Conservation (phyloP, 2,797 vertebrate genomes). For the Buceros bicornis region DNA sequence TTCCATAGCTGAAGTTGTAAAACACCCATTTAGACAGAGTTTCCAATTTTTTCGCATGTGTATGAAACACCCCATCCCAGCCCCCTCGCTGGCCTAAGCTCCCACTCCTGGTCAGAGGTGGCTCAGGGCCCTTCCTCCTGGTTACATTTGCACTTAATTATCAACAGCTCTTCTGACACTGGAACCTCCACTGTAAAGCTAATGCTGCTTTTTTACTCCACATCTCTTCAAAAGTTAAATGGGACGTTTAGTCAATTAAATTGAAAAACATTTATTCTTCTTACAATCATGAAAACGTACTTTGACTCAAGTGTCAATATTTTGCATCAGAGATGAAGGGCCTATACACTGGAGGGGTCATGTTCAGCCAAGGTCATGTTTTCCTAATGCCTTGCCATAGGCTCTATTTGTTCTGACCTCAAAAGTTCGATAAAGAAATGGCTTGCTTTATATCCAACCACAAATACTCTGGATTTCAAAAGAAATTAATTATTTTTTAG, state of each 20-base stretch:
- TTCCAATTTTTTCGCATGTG: not conserved
- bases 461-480: conserved; percentile 38
- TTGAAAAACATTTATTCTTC: not conserved
- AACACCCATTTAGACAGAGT: not conserved
- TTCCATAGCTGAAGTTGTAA: not conserved
- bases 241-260: not conserved
- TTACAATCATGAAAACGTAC: not conserved
- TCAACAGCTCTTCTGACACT: not conserved
- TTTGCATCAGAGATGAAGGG: not conserved
- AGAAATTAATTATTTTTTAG: conserved; percentile 8
- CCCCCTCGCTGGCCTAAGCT: not conserved
- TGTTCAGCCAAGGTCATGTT: conserved; percentile 53
- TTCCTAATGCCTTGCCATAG: conserved; percentile 50
- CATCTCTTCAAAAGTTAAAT: not conserved
- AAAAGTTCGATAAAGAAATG: conserved; percentile 55
- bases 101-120: not conserved
- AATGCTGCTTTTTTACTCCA: not conserved
- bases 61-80: not conserved
- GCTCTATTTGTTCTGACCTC: conserved; percentile 67
- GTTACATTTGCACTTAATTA: not conserved
- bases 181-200: not conserved
- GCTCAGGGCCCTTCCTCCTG: not conserved
- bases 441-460: not conserved
- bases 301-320: conserved; percentile 28
- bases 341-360: not conserved